These are phyloP conservation scores for Myxocyprinus asiaticus DNA, from an alignment of 2,113 vertebrate genomes.

Conservation along the genomic window DNA sequence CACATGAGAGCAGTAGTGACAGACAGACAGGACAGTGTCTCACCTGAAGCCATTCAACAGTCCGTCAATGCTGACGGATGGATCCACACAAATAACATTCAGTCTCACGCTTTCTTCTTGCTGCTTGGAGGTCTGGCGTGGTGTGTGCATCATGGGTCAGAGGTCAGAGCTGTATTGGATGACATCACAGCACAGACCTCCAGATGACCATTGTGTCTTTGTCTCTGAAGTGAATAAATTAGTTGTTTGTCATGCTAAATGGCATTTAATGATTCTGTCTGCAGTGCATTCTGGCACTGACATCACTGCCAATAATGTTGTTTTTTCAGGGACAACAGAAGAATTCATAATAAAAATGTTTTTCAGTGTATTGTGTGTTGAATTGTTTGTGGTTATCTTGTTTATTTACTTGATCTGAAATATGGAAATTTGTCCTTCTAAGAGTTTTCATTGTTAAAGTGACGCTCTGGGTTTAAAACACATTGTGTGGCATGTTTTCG, in stretches of 20 bases:
- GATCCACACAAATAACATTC: background rate
- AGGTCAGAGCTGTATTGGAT: background rate
- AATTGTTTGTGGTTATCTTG: background rate
- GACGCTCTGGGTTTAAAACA: too few species aligned
- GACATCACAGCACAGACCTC: background rate
- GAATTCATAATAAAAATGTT: background rate
- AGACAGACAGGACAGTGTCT: slow-evolving; percentile 8
- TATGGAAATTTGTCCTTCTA: background rate
- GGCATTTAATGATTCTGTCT: background rate
- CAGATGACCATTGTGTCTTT: background rate
- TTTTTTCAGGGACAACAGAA: background rate
- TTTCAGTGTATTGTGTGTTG: background rate
- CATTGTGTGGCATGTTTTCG: too few species aligned
- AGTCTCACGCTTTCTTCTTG: background rate
- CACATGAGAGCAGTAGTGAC: slow-evolving; percentile 27
- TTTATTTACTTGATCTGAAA: background rate
- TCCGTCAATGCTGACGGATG: background rate
- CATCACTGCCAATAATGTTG: slow-evolving; percentile 9
- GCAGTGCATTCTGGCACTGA: background rate
- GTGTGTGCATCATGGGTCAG: background rate
- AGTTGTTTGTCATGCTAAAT: background rate
- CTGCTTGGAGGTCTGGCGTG: background rate
- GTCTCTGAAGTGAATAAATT: too few species aligned
- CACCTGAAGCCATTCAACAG: background rate
- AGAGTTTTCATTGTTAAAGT: background rate